Evolutionary conservation across 2,888 invertebrate species (phyloP).

Genomic region (Cryptus armator): DNA sequence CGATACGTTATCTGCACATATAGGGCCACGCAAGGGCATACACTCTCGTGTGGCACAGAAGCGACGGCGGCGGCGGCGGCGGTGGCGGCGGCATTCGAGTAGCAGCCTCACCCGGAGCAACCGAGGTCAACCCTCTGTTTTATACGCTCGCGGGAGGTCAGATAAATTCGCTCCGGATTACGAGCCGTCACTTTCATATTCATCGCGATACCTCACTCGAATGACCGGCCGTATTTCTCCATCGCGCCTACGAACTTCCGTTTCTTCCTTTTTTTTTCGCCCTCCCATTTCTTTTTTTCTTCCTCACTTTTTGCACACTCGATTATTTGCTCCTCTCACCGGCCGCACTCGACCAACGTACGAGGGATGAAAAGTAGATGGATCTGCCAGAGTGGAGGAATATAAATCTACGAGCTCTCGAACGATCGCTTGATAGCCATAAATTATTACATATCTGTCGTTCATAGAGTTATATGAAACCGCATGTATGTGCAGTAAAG

Average conservation of each 20-base stretch:
- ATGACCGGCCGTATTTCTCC: slow-evolving; percentile 80
- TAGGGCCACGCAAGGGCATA: slow-evolving; percentile 51
- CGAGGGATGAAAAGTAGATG: slow-evolving; percentile 44
- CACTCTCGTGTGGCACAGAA: slow-evolving; percentile 38
- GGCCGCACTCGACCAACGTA: slow-evolving; percentile 19
- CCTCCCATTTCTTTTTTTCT: slow-evolving; percentile 5
- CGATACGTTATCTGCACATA: slow-evolving; percentile 81
- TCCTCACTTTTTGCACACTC: slow-evolving; percentile 30
- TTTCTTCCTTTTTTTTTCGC: slow-evolving; percentile 61
- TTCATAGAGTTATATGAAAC: neutral
- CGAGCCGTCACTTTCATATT: slow-evolving; percentile 84
- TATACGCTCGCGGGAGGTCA: slow-evolving; percentile 72
- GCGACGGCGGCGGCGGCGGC: slow-evolving; percentile 37
- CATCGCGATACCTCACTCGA: slow-evolving; percentile 82
- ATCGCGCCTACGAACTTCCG: slow-evolving; percentile 62
- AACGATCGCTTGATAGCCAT: neutral
- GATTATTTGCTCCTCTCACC: slow-evolving; percentile 19
- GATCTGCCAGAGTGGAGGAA: neutral
- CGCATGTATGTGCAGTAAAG: neutral
- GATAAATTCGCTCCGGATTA: slow-evolving; percentile 83
- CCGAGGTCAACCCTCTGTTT: slow-evolving; percentile 61
- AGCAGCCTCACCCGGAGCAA: slow-evolving; percentile 47
- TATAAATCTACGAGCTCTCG: slow-evolving; percentile 26
- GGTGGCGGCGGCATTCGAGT: slow-evolving; percentile 28
- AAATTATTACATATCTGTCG: neutral